phyloP scores from a whole-genome alignment of 2,797 vertebrate genomes.

The Tadarida brasiliensis region DNA sequence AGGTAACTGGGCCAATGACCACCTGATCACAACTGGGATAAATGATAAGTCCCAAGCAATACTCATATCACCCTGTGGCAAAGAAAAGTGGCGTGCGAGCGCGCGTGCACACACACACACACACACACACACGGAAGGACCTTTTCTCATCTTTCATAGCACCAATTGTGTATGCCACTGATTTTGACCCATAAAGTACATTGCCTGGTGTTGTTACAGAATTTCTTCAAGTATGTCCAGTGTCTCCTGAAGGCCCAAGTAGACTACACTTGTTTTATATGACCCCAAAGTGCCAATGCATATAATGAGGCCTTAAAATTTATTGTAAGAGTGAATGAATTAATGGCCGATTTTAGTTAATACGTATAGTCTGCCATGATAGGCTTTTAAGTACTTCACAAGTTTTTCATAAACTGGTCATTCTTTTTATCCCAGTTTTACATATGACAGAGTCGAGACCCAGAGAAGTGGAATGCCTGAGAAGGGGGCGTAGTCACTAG shows the following conservation, averaged over 20 bases:
- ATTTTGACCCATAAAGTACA: not conserved
- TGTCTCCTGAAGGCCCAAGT: not conserved
- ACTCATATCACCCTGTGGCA: no score
- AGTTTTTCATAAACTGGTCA: not conserved
- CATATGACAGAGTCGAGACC: not conserved
- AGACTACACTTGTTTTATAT: not conserved
- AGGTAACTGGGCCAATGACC: not conserved
- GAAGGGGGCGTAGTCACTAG: accelerated
- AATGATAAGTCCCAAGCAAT: not conserved
- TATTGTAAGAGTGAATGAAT: not conserved
- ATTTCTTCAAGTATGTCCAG: not conserved
- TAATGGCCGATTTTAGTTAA: conserved; percentile 7
- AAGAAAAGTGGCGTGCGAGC: accelerated
- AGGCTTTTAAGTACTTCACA: not conserved
- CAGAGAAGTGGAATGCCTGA: not conserved
- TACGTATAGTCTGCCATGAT: not conserved
- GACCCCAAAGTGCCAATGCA: not conserved
- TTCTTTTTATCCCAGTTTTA: not conserved
- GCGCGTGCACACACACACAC: accelerated
- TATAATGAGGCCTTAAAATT: not conserved
- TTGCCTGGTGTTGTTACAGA: not conserved
- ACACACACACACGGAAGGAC: no score
- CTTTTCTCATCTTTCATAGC: not conserved
- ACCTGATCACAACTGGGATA: not conserved
- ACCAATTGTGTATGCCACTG: not conserved